These are phyloP conservation scores for Periophthalmus magnuspinnatus DNA, from an alignment of 2,797 vertebrate genomes.

Conservation along the genomic window DNA sequence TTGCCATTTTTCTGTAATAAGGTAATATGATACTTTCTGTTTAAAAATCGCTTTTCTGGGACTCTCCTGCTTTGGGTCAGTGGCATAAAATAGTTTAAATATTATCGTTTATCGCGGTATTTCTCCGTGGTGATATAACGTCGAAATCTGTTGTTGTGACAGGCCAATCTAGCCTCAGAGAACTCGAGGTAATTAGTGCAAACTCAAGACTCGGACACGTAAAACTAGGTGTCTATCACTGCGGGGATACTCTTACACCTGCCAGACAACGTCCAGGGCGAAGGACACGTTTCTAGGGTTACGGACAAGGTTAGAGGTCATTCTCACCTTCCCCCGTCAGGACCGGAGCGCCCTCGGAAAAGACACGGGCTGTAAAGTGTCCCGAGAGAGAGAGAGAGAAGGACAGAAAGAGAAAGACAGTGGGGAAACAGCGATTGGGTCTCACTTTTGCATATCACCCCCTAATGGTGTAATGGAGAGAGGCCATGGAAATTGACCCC, in stretches of 20 bases:
- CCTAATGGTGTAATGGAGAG: slow-evolving; percentile 38
- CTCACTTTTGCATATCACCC: slow-evolving; percentile 43
- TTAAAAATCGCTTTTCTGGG: no score
- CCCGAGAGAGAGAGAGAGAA: slow-evolving; percentile 5
- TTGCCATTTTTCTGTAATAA: no score
- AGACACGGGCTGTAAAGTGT: slow-evolving; percentile 15
- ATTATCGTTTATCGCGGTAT: no score
- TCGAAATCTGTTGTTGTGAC: no score
- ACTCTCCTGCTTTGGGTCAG: no score
- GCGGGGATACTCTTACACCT: slow-evolving; percentile 51
- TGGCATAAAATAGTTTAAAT: no score
- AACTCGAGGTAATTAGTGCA: slow-evolving; percentile 42
- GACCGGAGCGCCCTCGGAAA: slow-evolving; percentile 4
- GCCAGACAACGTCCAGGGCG: slow-evolving; percentile 42
- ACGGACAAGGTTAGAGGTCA: slow-evolving; percentile 49
- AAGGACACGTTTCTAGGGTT: slow-evolving; percentile 51
- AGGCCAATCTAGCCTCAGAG: background rate
- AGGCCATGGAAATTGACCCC: slow-evolving; percentile 38
- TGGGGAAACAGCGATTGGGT: slow-evolving; percentile 35
- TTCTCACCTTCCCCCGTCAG: slow-evolving; percentile 42
- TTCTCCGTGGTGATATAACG: no score
- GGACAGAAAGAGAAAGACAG: no score
- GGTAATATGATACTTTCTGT: no score
- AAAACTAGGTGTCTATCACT: slow-evolving; percentile 47
- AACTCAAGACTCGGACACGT: slow-evolving; percentile 42